Percentiles rank a stretch among this genome's conserved stretches.
Evolutionary conservation across 1,140 invertebrate genomes (phyloP).

Genomic region (Charaxes varanes): DNA sequence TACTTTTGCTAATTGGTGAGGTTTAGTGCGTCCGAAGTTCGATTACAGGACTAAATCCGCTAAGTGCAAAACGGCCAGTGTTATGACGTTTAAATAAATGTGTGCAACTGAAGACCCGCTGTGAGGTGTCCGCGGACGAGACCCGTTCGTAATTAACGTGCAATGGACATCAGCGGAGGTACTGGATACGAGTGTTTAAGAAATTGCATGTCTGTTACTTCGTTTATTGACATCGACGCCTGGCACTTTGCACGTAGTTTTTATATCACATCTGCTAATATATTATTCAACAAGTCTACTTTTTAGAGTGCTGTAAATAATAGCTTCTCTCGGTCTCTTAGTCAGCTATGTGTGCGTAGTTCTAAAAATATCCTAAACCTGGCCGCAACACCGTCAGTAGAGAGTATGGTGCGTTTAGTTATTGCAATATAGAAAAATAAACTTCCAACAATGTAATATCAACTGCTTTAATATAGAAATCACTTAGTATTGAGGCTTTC

Average conservation of each 20-base stretch:
- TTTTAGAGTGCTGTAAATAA: conserved; percentile 30
- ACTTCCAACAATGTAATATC: background rate
- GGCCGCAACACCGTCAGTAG: conserved; percentile 27
- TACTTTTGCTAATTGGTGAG: conserved; percentile 37
- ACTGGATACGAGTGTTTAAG: conserved; percentile 41
- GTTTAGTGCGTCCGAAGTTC: conserved; percentile 51
- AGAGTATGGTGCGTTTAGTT: conserved; percentile 20
- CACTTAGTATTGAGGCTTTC: too few relatives aligned
- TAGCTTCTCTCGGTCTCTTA: conserved; percentile 31
- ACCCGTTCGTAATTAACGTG: conserved; percentile 41
- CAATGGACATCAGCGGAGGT: conserved; percentile 68
- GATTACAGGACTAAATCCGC: conserved; percentile 34
- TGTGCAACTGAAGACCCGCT: conserved; percentile 47
- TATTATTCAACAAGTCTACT: too few relatives aligned
- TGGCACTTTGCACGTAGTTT: conserved; percentile 49
- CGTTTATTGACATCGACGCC: conserved; percentile 31
- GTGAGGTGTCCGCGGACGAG: conserved; percentile 50
- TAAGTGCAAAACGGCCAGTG: conserved; percentile 47
- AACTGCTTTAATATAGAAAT: background rate
- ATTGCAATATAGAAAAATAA: conserved; percentile 3
- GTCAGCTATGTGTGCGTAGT: conserved; percentile 41
- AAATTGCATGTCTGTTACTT: conserved; percentile 45
- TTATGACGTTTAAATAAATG: conserved; percentile 59
- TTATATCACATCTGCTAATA: conserved; percentile 9
- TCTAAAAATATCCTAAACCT: conserved; percentile 55